A percentile compares a stretch with the other conserved stretches of the same genome.
Evolutionary conservation across 2,888 invertebrate species (phyloP).

Genomic region (Phaonia tiefii): DNA sequence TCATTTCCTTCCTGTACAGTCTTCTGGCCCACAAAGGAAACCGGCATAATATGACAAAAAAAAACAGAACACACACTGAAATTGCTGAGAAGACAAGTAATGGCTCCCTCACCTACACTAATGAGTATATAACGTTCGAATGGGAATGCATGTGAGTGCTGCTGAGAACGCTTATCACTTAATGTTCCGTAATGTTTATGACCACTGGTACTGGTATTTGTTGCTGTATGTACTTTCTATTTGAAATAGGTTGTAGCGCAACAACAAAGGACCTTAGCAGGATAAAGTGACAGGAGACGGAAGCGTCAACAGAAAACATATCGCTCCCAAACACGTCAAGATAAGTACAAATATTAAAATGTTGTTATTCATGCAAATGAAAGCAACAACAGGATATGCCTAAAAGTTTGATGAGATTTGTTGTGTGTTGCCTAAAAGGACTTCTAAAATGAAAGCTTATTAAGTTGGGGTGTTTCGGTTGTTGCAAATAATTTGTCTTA

Average conservation of each 20-base stretch:
- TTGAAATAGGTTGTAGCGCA: background rate
- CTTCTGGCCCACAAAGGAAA: constrained; percentile 5
- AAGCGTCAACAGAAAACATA: constrained; percentile 23
- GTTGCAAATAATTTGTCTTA: too few species aligned
- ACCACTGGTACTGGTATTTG: background rate
- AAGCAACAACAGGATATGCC: constrained; percentile 25
- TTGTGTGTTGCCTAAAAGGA: background rate
- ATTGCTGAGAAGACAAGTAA: constrained; percentile 34
- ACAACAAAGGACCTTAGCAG: background rate
- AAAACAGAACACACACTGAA: constrained; percentile 17
- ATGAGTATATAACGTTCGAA: too few species aligned
- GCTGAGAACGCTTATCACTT: constrained; percentile 53
- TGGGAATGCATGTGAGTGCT: too few species aligned
- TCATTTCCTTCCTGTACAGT: background rate
- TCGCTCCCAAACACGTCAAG: too few species aligned
- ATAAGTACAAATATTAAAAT: too few species aligned
- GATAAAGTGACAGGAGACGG: constrained; percentile 28
- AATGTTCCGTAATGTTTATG: constrained; percentile 46
- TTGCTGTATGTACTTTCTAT: background rate
- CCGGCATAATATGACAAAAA: constrained; percentile 22
- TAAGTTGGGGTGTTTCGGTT: background rate
- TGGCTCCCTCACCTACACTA: constrained; percentile 46
- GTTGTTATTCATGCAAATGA: too few species aligned
- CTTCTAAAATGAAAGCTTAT: constrained; percentile 26
- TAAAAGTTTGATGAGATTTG: constrained; percentile 27